Evolutionary conservation across 2,113 vertebrate genomes (phyloP).

Genomic region (Apteryx mantelli): DNA sequence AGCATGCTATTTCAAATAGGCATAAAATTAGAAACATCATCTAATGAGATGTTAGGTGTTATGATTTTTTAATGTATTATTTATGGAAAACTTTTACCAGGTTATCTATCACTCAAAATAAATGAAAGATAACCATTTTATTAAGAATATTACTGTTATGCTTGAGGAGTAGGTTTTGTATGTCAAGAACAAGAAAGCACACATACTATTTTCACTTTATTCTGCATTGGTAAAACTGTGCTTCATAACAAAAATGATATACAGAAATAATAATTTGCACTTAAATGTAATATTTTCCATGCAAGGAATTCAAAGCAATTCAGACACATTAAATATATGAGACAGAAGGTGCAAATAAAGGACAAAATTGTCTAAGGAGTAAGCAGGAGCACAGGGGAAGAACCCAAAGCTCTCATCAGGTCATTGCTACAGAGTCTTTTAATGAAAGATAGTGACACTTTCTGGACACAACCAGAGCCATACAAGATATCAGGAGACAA

Average conservation of each 20-base stretch:
- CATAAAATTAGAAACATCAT: conserved; percentile 38
- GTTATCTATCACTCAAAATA: conserved; percentile 49
- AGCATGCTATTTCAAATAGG: conserved; percentile 12
- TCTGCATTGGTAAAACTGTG: background rate
- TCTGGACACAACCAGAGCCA: background rate
- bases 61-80: conserved; percentile 55
- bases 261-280: conserved; percentile 8
- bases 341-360: background rate
- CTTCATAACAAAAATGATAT: background rate
- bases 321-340: background rate
- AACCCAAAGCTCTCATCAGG: background rate
- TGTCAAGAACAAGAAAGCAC: conserved; percentile 13
- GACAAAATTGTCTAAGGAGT: conserved; percentile 1
- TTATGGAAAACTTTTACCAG: conserved; percentile 31
- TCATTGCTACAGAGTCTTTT: background rate
- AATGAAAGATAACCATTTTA: conserved; percentile 47
- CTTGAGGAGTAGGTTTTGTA: background rate
- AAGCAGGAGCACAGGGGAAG: background rate
- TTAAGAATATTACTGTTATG: background rate
- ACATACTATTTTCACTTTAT: conserved; percentile 30
- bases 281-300: background rate
- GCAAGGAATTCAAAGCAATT: conserved; percentile 4
- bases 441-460: background rate
- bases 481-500: background rate
- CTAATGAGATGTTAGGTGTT: conserved; percentile 43